These are phyloP conservation scores for Pantala flavescens DNA, from an alignment of 1,140 invertebrate species.

Conservation along the genomic window DNA sequence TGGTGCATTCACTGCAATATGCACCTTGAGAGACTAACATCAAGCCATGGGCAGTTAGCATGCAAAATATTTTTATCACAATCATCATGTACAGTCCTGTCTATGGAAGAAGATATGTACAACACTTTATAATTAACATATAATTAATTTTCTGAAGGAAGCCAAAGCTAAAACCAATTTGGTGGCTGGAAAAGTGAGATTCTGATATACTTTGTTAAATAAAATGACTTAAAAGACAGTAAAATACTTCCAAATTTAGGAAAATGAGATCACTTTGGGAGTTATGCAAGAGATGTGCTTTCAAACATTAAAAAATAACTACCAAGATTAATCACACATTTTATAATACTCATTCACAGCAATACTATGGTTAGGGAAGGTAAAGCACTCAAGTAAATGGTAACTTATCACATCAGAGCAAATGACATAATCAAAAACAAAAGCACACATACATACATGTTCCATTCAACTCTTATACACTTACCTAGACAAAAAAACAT, in stretches of 20 bases:
- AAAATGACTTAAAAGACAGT: neutral
- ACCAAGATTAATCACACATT: neutral
- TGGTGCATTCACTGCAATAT: neutral
- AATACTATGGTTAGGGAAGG: neutral
- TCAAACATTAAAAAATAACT: neutral
- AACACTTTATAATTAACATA: neutral
- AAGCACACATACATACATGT: neutral
- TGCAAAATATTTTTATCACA: constrained; percentile 1
- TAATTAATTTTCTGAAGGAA: neutral
- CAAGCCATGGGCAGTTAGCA: neutral
- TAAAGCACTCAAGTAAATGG: neutral
- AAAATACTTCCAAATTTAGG: neutral
- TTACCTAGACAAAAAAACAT: neutral
- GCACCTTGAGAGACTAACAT: neutral
- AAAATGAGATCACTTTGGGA: constrained; percentile 9
- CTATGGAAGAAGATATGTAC: neutral
- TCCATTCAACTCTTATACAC: neutral
- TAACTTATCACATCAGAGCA: neutral
- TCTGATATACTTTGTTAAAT: neutral
- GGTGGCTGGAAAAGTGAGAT: neutral
- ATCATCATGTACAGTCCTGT: neutral
- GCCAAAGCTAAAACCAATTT: neutral
- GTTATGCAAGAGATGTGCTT: neutral
- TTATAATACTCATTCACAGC: neutral
- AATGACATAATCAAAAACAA: neutral